Evolutionary conservation across 2,888 invertebrate genomes (phyloP).

Genomic region (Lasioglossum pauxillum): DNA sequence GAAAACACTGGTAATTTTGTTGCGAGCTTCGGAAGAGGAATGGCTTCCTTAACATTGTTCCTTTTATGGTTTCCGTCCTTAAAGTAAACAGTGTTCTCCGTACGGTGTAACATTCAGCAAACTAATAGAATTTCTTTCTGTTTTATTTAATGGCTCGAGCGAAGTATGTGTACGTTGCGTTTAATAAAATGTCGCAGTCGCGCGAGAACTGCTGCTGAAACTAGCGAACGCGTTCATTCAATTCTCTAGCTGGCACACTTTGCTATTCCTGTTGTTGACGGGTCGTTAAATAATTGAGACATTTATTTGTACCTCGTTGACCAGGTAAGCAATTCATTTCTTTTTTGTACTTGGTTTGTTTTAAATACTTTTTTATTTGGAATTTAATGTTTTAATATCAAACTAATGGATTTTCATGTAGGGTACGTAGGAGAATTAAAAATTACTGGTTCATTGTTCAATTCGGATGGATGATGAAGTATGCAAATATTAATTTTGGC

Average conservation of each 20-base stretch:
- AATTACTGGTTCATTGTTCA: neutral
- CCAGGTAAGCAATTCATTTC: neutral
- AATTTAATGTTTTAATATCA: neutral
- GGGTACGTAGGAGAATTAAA: neutral
- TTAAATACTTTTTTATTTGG: neutral
- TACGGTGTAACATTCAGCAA: neutral
- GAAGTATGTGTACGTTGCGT: neutral
- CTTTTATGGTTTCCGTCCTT: neutral
- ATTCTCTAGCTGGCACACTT: neutral
- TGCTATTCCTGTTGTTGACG: neutral
- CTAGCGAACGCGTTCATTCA: neutral
- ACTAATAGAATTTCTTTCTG: constrained; percentile 2
- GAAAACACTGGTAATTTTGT: constrained; percentile 14
- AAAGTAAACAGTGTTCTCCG: neutral
- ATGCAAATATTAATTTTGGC: neutral
- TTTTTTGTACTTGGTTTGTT: neutral
- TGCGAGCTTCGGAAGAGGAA: neutral
- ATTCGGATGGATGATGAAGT: neutral
- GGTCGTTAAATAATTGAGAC: neutral
- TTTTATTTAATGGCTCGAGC: neutral
- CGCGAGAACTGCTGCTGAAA: neutral
- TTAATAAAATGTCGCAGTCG: constrained; percentile 1
- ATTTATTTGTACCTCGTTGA: neutral
- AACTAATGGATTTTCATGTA: neutral
- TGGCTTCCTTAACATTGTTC: constrained; percentile 1